Evolutionary conservation across 1,140 invertebrate genomes (phyloP).

Genomic region (Drosophila ambigua): DNA sequence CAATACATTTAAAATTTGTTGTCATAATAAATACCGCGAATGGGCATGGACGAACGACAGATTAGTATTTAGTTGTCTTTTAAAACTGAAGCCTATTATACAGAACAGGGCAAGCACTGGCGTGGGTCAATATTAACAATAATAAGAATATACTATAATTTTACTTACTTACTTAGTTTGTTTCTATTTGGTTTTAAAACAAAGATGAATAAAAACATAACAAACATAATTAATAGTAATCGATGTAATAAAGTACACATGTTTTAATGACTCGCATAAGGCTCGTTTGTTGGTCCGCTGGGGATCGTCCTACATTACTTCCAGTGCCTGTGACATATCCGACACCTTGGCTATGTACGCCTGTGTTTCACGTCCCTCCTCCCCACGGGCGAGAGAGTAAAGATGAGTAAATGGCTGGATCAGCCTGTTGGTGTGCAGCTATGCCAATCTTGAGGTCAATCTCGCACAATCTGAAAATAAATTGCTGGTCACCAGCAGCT

Average conservation of each 20-base stretch:
- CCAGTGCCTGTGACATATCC: constrained; percentile 91
- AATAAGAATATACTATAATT: constrained; percentile 80
- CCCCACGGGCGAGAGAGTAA: constrained; percentile 89
- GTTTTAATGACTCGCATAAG: constrained; percentile 5
- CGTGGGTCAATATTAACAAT: constrained; percentile 75
- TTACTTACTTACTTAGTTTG: constrained; percentile 82
- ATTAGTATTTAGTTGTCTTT: constrained; percentile 17
- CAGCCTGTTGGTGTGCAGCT: constrained; percentile 90
- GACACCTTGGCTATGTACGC: constrained; percentile 90
- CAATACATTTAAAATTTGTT: constrained; percentile 36
- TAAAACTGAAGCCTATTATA: constrained; percentile 21
- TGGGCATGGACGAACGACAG: constrained; percentile 11
- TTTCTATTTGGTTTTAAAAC: constrained; percentile 81
- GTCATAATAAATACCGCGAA: constrained; percentile 23
- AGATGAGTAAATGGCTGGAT: constrained; percentile 91
- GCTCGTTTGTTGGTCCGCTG: too few relatives aligned
- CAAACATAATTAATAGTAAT: constrained; percentile 68
- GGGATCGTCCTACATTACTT: too few relatives aligned
- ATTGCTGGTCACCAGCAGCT: too few relatives aligned
- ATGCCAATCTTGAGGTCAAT: constrained; percentile 92
- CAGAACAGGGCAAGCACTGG: constrained; percentile 55
- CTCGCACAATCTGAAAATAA: constrained; percentile 88
- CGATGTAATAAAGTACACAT: constrained; percentile 38
- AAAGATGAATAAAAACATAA: constrained; percentile 77
- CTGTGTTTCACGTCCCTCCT: constrained; percentile 93